A percentile compares a stretch with the other conserved stretches of the same genome.
Evolutionary conservation across 2,797 vertebrate species (phyloP).

Genomic region (Malacoraja senta): DNA sequence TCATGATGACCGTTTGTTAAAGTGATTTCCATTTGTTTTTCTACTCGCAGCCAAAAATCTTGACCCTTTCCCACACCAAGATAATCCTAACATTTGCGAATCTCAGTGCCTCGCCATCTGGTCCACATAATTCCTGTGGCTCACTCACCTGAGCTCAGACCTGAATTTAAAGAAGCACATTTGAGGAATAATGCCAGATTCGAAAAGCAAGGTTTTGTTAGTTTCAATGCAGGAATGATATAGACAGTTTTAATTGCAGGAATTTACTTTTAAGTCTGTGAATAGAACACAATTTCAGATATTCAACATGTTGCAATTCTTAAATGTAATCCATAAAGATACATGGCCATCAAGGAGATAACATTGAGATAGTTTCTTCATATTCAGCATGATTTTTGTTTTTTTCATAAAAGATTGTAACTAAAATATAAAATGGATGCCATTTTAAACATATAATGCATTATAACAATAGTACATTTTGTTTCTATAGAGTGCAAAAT

Average conservation of each 20-base stretch:
- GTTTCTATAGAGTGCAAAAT: background rate
- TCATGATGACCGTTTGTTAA: background rate
- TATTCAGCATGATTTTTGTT: background rate
- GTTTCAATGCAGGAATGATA: background rate
- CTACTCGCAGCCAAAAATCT: background rate
- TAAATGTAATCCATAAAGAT: background rate
- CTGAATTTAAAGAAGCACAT: background rate
- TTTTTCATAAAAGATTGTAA: background rate
- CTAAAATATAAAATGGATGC: background rate
- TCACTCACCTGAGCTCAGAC: background rate
- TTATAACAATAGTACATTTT: background rate
- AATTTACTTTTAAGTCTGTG: background rate
- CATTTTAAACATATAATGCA: background rate
- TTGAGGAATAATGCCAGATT: background rate
- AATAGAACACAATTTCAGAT: background rate
- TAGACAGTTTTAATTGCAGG: background rate
- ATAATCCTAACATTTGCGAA: background rate
- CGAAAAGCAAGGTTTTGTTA: background rate
- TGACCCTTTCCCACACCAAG: background rate
- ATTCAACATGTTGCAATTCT: background rate
- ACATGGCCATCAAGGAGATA: background rate
- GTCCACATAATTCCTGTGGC: background rate
- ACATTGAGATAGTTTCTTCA: background rate
- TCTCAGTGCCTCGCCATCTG: background rate
- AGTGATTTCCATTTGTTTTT: slow-evolving; percentile 2